Percentiles rank a stretch among this genome's conserved stretches.
These are phyloP conservation scores for Paracyclopina nana DNA, from an alignment of 1,140 invertebrate species.

Conservation along the genomic window DNA sequence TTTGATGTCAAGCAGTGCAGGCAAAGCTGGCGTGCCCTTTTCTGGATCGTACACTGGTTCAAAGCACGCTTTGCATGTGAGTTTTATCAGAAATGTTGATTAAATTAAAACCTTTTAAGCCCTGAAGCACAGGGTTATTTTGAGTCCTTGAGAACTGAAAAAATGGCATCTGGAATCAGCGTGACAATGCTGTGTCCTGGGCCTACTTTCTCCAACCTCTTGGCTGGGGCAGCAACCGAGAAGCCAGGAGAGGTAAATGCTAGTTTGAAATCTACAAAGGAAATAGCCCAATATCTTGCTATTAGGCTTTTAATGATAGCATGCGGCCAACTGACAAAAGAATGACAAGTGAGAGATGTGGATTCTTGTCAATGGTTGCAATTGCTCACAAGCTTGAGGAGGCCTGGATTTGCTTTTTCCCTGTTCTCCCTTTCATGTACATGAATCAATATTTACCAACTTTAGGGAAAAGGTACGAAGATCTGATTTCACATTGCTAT, in stretches of 20 bases:
- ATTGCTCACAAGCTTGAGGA: constrained; percentile 52
- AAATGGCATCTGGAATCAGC: constrained; percentile 34
- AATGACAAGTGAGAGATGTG: constrained; percentile 49
- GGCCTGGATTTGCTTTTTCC: constrained; percentile 48
- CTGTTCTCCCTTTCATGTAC: constrained; percentile 41
- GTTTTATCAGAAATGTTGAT: constrained; percentile 17
- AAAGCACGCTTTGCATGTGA: constrained; percentile 61
- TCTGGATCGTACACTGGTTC: constrained; percentile 54
- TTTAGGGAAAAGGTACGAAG: constrained; percentile 1
- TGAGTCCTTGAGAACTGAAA: constrained; percentile 39
- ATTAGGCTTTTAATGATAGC: constrained; percentile 34
- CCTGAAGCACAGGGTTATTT: constrained; percentile 43
- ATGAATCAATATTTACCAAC: constrained; percentile 39
- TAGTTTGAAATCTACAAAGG: constrained; percentile 1
- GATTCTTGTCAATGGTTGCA: constrained; percentile 43
- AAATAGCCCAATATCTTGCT: constrained; percentile 4
- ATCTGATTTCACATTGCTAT: background rate
- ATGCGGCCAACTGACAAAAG: constrained; percentile 33
- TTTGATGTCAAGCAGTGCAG: constrained; percentile 48
- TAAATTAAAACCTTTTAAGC: background rate
- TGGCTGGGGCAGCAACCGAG: constrained; percentile 46
- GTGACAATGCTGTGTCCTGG: constrained; percentile 55
- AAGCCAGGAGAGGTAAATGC: constrained; percentile 33
- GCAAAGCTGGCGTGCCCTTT: constrained; percentile 42
- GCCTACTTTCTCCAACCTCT: constrained; percentile 46